Evolutionary conservation across 2,113 vertebrate genomes (phyloP), one percentile per base, ranked within the genome.

Genomic region (Gymnorhina tibicen): DNA sequence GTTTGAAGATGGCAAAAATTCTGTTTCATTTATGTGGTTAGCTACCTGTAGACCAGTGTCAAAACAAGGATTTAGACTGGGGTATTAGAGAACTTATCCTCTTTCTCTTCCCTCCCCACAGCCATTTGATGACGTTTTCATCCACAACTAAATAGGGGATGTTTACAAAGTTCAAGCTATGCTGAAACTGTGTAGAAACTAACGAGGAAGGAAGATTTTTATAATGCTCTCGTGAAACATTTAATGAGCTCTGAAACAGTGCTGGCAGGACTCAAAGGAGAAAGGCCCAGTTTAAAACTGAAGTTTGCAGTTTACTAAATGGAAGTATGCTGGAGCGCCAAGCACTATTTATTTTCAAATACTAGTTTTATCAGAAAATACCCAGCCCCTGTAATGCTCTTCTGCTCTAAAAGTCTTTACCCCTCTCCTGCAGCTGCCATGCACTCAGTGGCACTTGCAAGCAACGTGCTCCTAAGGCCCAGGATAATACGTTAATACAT

Each of bases 161-260:
- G n/a, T 81, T 87, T 87, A 84, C 64, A 78, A 84, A 30, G 35
- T 68, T 23, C 83, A 72, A 55, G 39, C 14, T 32, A 74, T 26
- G 24, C 23, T 82, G 37, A 63, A 88, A 46, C 37, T 53, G 53
- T 26, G 16, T 32, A 85, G 82, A 90, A 91, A 63, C 32, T 81
- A 91, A 89, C 44, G 47, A 89, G 64, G 59, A 92, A 74, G 50
- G 68, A 92, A 86, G 56, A 88, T 46, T 88, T 94, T 92, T 74
- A 13, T 28, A 92, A 92, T 14, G 14, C 8, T 67, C 55, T 60
- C 1, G 0, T 81, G 69, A 89, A 95, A 85, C 39, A 44, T 44
- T 87, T 93, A 95, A 78, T 60, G 60, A 95, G 53, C 64, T 93
- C 91, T 52, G 56, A 89, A 95, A 82, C 21, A 70, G 60, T n/a